Conservation (phyloP, 2,113 vertebrate genomes). For the Eidolon helvum region DNA sequence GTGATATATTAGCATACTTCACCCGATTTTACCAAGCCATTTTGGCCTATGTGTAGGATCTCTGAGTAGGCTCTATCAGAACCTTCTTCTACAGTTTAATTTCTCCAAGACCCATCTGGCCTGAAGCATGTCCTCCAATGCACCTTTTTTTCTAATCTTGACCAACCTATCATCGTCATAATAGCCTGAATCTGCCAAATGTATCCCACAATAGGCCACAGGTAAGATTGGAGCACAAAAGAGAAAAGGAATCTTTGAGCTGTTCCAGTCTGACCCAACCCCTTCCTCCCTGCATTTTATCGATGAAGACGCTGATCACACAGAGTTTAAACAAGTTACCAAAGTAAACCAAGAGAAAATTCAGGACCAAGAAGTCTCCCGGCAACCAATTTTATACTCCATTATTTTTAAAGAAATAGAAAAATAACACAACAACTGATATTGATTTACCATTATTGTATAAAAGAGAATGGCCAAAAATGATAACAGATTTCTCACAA, state of each 20-base stretch:
- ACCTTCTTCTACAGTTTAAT: background rate
- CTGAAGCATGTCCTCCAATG: background rate
- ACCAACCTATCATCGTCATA: background rate
- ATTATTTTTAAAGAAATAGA: slow-evolving; percentile 35
- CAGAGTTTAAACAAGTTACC: background rate
- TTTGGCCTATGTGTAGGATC: background rate
- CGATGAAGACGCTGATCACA: background rate
- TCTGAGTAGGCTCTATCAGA: background rate
- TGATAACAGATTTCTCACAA: slow-evolving; percentile 43
- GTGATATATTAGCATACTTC: background rate
- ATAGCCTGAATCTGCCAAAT: background rate
- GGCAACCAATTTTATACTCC: background rate
- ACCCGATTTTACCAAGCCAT: background rate
- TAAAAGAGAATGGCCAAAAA: slow-evolving; percentile 33
- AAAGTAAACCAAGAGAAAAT: background rate
- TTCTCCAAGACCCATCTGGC: background rate
- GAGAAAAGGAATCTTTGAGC: background rate
- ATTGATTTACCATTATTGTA: slow-evolving; percentile 21
- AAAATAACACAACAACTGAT: slow-evolving; percentile 28
- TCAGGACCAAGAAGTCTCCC: background rate
- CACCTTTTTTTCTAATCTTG: background rate
- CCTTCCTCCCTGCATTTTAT: background rate
- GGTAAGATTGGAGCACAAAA: background rate
- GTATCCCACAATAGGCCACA: background rate
- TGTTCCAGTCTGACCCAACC: background rate